Base-by-base conservation (phyloP, 2,888 invertebrate genomes). In the Anaspis maculata region DNA sequence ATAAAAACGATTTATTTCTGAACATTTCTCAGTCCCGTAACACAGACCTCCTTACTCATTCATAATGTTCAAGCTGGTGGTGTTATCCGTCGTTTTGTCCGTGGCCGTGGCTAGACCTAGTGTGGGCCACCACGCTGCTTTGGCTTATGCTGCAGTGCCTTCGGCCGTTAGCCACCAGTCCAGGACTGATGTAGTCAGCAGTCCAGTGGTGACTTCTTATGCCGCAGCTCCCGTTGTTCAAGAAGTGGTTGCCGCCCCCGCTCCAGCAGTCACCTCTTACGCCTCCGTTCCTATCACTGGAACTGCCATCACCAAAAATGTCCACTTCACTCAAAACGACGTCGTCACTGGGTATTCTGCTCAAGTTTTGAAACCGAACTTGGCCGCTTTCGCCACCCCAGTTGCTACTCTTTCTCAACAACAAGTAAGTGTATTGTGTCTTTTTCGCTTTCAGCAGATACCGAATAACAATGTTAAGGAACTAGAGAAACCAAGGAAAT, bases 41-140 rank as follows among this genome's bases (percentile, higher is more conserved):
- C 44, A 41, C 40, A 45, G 39, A 41, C 37, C 42, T 44, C 24
- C 4, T 12, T n/a, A n/a, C n/a, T n/a, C 30, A 22, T 12, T 31
- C 45, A 55, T 52, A 41, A 73, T 73, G 72, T 71, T 70, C 54
- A 70, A 69, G 69, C 59, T 71, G 73, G 72, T 74, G 72, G 74
- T 74, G 67, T 73, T 76, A 57, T 71, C 72, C 64, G 70, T 72
- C 62, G 61, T 75, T 39, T 63, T 69, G 56, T 68, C 72, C 37
- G 66, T 71, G 59, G 67, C 68, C 52, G 74, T 73, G 51, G 70
- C 69, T 55, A 76, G 75, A 52, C 19, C 19, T 9, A 19, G 19
- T 9, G 19, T 19, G 5, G 19, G 19, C 19, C 34, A 31, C 13
- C 19, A 25, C 28, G 57, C 25, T 53, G 51, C 48, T 42, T 41